A percentile compares a stretch with the other conserved stretches of the same genome.
These are phyloP conservation scores for Myotis findleyi DNA, from an alignment of 2,797 vertebrate species.

Conservation along the genomic window DNA sequence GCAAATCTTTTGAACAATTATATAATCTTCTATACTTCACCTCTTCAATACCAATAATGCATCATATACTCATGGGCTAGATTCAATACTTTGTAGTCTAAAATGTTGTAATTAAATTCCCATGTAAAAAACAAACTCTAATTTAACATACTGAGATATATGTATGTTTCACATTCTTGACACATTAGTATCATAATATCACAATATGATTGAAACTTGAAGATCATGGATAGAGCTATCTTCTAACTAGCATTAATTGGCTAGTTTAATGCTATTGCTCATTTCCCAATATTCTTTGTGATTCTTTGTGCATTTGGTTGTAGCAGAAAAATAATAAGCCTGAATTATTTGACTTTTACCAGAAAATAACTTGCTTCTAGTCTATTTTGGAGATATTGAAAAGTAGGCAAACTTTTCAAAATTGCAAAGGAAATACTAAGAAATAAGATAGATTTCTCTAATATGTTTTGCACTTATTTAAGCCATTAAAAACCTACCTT, in stretches of 20 bases:
- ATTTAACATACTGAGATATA: background rate
- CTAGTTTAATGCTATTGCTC: background rate
- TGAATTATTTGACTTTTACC: background rate
- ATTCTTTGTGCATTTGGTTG: background rate
- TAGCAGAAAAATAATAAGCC: background rate
- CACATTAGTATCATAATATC: background rate
- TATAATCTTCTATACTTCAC: background rate
- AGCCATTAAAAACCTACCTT: constrained; percentile 16
- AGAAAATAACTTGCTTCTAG: background rate
- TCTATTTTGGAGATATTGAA: constrained; percentile 26
- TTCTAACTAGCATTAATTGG: background rate
- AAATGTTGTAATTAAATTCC: background rate
- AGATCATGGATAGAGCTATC: background rate
- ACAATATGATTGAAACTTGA: background rate
- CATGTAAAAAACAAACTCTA: background rate
- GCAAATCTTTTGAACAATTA: background rate
- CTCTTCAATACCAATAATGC: background rate
- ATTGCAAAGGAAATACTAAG: constrained; percentile 26
- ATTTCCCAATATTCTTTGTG: background rate
- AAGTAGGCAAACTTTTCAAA: constrained; percentile 46
- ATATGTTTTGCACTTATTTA: constrained; percentile 55
- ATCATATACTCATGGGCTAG: background rate
- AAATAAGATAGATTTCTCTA: constrained; percentile 53
- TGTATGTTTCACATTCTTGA: background rate
- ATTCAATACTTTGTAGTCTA: background rate